phyloP scores from a whole-genome alignment of 2,113 vertebrate genomes.

The Vidua chalybeata region DNA sequence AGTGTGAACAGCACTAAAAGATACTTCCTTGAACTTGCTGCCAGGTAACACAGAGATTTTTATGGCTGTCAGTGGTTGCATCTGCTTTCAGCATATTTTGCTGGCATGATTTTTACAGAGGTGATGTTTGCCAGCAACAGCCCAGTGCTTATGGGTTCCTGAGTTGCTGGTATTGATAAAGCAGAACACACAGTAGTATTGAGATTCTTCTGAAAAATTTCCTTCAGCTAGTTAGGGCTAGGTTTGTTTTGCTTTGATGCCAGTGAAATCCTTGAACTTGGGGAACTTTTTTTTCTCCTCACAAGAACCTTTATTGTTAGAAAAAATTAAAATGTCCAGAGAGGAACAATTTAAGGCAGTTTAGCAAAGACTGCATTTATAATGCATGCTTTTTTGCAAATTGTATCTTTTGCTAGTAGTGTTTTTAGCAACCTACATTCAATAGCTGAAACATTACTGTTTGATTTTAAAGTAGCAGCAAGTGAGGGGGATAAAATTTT shows the following conservation, averaged over 20 bases:
- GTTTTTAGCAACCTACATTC: neutral
- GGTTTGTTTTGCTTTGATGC: neutral
- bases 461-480: neutral
- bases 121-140: neutral
- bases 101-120: neutral
- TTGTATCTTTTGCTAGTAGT: neutral
- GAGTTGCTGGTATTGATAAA: neutral
- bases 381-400: neutral
- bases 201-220: neutral
- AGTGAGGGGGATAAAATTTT: neutral
- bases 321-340: neutral
- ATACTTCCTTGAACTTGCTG: neutral
- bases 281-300: neutral
- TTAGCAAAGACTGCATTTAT: neutral
- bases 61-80: neutral
- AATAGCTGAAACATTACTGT: neutral
- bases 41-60: neutral
- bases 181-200: neutral
- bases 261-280: neutral
- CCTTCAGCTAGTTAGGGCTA: neutral
- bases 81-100: neutral
- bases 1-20: neutral
- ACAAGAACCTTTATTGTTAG: neutral
- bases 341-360: neutral
- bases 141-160: neutral